phyloP scores from a whole-genome alignment of 2,888 invertebrate genomes.

The Lasiommata megera region DNA sequence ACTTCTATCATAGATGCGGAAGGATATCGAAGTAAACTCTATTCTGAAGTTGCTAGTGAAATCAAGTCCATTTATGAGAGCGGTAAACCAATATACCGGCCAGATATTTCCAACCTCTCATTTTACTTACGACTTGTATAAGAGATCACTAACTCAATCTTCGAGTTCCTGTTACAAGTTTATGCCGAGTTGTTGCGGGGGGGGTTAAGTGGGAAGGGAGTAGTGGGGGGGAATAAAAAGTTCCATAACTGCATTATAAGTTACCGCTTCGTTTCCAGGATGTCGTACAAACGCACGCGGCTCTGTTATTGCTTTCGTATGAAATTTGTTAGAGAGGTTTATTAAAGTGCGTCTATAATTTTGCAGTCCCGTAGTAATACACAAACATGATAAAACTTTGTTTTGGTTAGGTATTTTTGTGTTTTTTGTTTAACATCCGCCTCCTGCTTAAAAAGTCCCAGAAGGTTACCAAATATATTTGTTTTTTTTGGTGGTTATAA shows the following conservation, averaged over 20 bases:
- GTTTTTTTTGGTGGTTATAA: too few species aligned
- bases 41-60: neutral
- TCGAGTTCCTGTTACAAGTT: conserved; percentile 16
- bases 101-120: conserved; percentile 9
- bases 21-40: neutral
- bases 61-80: neutral
- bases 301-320: neutral
- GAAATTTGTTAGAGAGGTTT: neutral
- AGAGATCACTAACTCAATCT: conserved; percentile 21
- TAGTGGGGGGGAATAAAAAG: conserved; percentile 9
- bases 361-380: neutral
- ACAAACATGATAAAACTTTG: too few species aligned
- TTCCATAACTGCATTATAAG: conserved; percentile 24
- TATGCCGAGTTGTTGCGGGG: conserved; percentile 9
- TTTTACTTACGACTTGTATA: conserved; percentile 6
- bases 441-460: too few species aligned
- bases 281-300: conserved; percentile 18
- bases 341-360: conserved; percentile 1
- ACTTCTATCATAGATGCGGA: neutral
- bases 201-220: neutral
- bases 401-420: too few species aligned
- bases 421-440: too few species aligned
- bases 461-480: too few species aligned
- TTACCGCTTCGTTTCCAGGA: conserved; percentile 6
- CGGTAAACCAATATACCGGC: neutral